phyloP scores from a whole-genome alignment of 2,113 vertebrate genomes.

The Rhea americana region DNA sequence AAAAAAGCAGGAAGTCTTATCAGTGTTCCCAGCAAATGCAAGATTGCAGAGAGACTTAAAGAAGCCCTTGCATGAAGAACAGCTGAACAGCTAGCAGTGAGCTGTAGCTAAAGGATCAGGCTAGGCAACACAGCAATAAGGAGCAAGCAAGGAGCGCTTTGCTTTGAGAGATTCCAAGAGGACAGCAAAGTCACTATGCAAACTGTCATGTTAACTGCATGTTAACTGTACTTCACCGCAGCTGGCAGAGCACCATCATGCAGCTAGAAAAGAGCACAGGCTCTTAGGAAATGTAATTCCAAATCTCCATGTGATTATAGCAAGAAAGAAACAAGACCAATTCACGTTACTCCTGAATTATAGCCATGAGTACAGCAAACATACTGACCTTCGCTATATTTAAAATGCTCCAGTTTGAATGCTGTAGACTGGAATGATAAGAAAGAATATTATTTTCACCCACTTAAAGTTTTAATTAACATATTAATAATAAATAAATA shows the following conservation, averaged over 20 bases:
- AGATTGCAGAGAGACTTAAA: background rate
- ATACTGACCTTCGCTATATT: background rate
- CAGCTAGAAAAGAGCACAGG: background rate
- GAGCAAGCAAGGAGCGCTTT: background rate
- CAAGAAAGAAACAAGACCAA: background rate
- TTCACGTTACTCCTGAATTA: background rate
- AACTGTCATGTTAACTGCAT: no score
- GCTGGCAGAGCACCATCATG: background rate
- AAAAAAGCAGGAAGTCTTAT: background rate
- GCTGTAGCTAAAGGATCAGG: fast-evolving
- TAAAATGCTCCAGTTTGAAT: background rate
- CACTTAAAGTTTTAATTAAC: slow-evolving; percentile 10
- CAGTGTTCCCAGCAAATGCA: background rate
- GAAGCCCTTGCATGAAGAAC: background rate
- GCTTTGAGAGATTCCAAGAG: background rate
- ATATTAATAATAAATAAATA: no score
- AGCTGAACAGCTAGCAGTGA: fast-evolving
- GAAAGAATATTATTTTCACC: slow-evolving; percentile 51
- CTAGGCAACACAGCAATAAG: fast-evolving
- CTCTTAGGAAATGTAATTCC: background rate
- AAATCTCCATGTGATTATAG: background rate
- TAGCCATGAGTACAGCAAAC: background rate
- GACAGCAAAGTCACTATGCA: background rate
- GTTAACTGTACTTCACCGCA: background rate
- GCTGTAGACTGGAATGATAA: slow-evolving; percentile 48